phyloP scores from a whole-genome alignment of 2,888 invertebrate species.

The Drosophila cyrtoloma region DNA sequence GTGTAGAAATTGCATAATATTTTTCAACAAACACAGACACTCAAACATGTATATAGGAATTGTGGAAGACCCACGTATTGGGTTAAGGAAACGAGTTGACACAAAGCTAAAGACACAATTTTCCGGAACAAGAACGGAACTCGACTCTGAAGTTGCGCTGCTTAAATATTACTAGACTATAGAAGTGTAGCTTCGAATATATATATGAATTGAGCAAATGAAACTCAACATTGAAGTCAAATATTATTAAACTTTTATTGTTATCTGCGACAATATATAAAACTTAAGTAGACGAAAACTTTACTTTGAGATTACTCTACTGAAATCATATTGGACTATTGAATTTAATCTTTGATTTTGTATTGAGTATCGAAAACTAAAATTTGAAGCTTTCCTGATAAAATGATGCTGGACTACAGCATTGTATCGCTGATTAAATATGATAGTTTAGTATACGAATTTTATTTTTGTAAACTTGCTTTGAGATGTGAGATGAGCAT shows the following conservation, averaged over 20 bases:
- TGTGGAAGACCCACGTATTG: conserved; percentile 38
- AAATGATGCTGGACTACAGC: too few relatives aligned
- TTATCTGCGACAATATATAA: neutral
- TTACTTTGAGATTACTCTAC: too few relatives aligned
- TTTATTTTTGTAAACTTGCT: neutral
- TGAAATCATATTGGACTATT: neutral
- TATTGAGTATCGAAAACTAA: neutral
- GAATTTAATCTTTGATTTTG: neutral
- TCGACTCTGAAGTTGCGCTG: conserved; percentile 13
- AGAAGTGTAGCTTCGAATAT: neutral
- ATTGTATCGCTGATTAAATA: neutral
- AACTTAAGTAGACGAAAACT: too few relatives aligned
- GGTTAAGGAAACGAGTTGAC: conserved; percentile 48
- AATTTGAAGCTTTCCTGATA: too few relatives aligned
- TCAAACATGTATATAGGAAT: conserved; percentile 8
- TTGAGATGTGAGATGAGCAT: too few relatives aligned
- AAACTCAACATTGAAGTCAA: neutral
- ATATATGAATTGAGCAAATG: neutral
- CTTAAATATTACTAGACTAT: neutral
- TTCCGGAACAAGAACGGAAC: neutral
- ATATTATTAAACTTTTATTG: neutral
- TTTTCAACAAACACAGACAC: conserved; percentile 47
- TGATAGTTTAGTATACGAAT: too few relatives aligned
- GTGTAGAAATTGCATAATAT: conserved; percentile 79
- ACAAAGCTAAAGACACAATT: conserved; percentile 42